These are phyloP conservation scores for Chlamydotis undulata DNA, from an alignment of 2,113 vertebrate species.

Conservation along the genomic window DNA sequence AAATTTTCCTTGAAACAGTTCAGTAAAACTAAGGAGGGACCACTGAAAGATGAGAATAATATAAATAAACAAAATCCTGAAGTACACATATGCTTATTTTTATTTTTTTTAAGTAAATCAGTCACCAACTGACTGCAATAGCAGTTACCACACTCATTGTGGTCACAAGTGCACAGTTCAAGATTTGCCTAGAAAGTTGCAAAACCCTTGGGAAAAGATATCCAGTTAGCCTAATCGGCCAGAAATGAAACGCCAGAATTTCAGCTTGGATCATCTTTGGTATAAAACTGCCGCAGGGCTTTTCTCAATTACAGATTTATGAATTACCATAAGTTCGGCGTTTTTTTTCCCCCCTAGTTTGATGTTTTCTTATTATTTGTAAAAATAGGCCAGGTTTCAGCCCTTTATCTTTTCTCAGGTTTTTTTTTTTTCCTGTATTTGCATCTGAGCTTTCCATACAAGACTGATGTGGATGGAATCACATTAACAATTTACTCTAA, in stretches of 20 bases:
- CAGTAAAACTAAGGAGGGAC: neutral
- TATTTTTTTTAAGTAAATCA: neutral
- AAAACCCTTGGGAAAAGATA: neutral
- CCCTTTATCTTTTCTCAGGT: neutral
- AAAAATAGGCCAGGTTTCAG: neutral
- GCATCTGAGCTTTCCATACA: neutral
- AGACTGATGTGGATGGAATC: neutral
- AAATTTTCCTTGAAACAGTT: neutral
- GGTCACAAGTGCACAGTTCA: fast-evolving
- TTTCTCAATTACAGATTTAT: neutral
- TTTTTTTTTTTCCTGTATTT: neutral
- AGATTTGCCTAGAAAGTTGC: neutral
- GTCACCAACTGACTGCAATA: neutral
- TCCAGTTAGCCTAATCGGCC: neutral
- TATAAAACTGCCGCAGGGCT: neutral
- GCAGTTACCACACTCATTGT: neutral
- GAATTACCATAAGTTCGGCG: neutral
- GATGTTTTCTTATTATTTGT: neutral
- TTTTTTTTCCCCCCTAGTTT: neutral
- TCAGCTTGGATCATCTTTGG: neutral
- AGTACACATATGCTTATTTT: neutral
- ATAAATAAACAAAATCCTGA: neutral
- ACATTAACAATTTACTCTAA: neutral
- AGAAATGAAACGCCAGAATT: neutral
- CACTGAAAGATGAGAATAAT: neutral